phyloP scores from a whole-genome alignment of 2,797 vertebrate species.

The Trichosurus vulpecula region DNA sequence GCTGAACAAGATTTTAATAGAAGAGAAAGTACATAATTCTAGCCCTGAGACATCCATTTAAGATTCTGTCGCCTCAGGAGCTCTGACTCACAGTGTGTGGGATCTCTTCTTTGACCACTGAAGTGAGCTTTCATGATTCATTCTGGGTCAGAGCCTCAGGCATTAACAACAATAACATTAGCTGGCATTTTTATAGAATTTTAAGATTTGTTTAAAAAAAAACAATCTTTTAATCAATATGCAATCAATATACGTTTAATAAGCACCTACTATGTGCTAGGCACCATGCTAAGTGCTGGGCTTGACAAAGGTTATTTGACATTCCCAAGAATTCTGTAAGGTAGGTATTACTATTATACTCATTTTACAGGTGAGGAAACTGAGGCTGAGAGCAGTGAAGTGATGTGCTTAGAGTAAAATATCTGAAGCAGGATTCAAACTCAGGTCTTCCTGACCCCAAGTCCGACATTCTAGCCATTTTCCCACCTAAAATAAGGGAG shows the following conservation, averaged over 20 bases:
- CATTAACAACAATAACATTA: not conserved
- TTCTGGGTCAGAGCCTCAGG: not conserved
- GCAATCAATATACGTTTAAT: not conserved
- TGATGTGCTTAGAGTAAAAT: not conserved
- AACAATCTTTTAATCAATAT: not conserved
- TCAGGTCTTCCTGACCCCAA: not conserved
- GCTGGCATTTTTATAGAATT: not conserved
- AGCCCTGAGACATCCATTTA: not conserved
- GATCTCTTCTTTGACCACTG: not conserved
- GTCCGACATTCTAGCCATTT: not conserved
- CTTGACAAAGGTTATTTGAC: not conserved
- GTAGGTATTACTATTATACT: not conserved
- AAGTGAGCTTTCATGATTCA: not conserved
- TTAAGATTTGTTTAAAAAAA: not conserved
- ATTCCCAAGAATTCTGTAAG: not conserved
- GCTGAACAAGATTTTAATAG: not conserved
- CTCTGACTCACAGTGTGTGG: not conserved
- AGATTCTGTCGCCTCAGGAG: not conserved
- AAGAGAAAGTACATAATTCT: not conserved
- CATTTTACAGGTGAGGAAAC: not conserved
- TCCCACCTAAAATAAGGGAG: not conserved
- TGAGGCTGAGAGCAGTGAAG: not conserved
- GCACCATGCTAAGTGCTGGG: not conserved
- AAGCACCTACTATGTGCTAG: not conserved
- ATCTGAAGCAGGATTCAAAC: not conserved